A percentile compares a stretch with the other conserved stretches of the same genome.
Conservation (phyloP, 35 echinoderm and acorn worm species). For the Amphiura filiformis region DNA sequence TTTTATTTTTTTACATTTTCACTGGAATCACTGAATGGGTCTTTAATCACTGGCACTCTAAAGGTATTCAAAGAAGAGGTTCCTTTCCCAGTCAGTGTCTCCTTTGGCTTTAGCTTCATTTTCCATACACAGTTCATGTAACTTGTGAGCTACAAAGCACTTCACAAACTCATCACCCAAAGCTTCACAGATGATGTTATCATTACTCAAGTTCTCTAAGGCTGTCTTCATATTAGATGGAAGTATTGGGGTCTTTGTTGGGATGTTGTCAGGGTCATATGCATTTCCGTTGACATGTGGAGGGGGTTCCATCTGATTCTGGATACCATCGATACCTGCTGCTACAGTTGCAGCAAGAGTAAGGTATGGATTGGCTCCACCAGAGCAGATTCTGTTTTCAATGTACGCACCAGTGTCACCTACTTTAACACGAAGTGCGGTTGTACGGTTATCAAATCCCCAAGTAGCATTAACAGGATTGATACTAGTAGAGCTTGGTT, state of each 20-base stretch:
- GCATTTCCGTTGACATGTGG: constrained; percentile 48
- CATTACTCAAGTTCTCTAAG: constrained; percentile 50
- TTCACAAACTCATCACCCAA: too few species aligned
- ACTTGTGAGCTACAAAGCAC: too few species aligned
- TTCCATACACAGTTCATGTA: too few species aligned
- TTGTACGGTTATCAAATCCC: constrained; percentile 75
- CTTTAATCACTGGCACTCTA: too few species aligned
- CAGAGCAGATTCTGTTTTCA: constrained; percentile 75
- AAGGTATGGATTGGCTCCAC: constrained; percentile 74
- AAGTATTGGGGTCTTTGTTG: constrained; percentile 27
- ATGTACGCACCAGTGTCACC: constrained; percentile 64
- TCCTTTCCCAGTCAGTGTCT: too few species aligned
- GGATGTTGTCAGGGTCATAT: too few species aligned
- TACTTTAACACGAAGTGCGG: constrained; percentile 49
- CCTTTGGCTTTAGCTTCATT: too few species aligned
- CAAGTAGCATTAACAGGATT: too few species aligned
- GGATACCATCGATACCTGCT: constrained; percentile 78
- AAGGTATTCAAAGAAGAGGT: too few species aligned
- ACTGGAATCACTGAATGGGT: too few species aligned
- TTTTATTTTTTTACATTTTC: too few species aligned
- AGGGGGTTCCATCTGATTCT: constrained; percentile 18
- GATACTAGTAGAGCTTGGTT: too few species aligned
- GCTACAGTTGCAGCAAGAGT: constrained; percentile 68
- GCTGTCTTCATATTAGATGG: constrained; percentile 67
- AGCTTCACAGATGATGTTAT: constrained; percentile 55